Evolutionary conservation across 2,888 invertebrate species (phyloP), one percentile per base, ranked within the genome.

Genomic region (Altica lythri): DNA sequence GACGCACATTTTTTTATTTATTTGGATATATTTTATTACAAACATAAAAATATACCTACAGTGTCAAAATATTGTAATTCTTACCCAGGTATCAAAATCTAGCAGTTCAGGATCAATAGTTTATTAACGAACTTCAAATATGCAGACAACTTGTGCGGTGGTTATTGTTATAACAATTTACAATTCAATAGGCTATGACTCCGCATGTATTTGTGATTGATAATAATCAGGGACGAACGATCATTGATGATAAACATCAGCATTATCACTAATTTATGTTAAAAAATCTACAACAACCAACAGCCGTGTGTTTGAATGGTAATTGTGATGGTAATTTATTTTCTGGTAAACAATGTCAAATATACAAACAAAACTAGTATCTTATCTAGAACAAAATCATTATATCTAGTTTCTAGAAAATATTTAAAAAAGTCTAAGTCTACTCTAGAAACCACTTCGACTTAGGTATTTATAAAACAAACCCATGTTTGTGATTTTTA

Each of bases 111-210:
- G 13, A 17, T 6, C 40, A 40, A 64, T 64, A 53, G 62, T 59
- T 66, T 67, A 70, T 69, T 71, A 71, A 70, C 64, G 66, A 68
- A 60, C 66, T 63, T 65, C 56, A 66, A 66, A 68, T 68, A 70
- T 70, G 61, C 66, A 66, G 64, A 63, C 69, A 63, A 69, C 68
- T 68, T 69, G 69, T 68, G 68, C 64, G 68, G 64, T 61, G 68
- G 66, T 62, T 57, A 65, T 68, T 64, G 70, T 70, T 67, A 68
- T 58, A 70, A 67, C 68, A 67, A 71, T 72, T 72, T 72, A 72
- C 72, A 72, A 72, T 72, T 72, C 72, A 72, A 72, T 72, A 68
- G 62, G 59, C 61, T 68, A 70, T 72, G 72, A 71, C 71, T 71
- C 61, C 62, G 71, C 72, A 72, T 70, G 66, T 70, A 68, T 71